Evolutionary conservation across 2,888 invertebrate genomes (phyloP).

Genomic region (Adelognathus sp.): DNA sequence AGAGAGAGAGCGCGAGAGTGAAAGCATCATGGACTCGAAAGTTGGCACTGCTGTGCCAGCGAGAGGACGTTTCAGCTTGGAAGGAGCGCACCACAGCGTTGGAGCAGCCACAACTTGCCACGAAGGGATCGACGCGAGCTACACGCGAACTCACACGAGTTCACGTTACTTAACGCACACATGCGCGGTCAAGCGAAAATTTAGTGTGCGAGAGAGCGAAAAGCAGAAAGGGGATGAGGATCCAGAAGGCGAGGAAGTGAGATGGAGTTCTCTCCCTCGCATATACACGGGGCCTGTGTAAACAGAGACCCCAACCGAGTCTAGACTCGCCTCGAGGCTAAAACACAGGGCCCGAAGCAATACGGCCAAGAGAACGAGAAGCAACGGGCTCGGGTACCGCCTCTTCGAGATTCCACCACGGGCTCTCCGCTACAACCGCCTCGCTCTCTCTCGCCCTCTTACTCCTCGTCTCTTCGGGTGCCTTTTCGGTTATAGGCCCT

Average conservation of each 20-base stretch:
- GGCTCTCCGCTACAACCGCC: neutral
- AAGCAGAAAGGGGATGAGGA: conserved; percentile 20
- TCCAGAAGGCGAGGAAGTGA: conserved; percentile 21
- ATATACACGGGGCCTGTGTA: conserved; percentile 60
- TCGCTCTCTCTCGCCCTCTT: neutral
- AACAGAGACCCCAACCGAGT: conserved; percentile 62
- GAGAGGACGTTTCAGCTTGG: neutral
- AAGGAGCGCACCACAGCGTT: neutral
- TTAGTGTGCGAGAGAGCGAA: conserved; percentile 38
- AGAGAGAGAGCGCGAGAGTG: no score
- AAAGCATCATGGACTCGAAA: conserved; percentile 9
- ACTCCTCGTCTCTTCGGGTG: conserved; percentile 4
- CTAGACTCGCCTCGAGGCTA: conserved; percentile 62
- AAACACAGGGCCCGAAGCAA: conserved; percentile 58
- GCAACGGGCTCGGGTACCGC: conserved; percentile 57
- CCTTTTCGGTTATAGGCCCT: conserved; percentile 36
- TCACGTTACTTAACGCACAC: conserved; percentile 42
- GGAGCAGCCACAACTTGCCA: conserved; percentile 27
- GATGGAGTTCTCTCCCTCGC: conserved; percentile 40
- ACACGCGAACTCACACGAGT: conserved; percentile 38
- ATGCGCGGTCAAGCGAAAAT: conserved; percentile 17
- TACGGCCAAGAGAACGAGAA: conserved; percentile 52
- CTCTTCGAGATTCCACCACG: conserved; percentile 61
- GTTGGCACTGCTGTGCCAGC: conserved; percentile 14
- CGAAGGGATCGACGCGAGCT: conserved; percentile 29